Evolutionary conservation across 2,888 invertebrate species (phyloP).

Genomic region (Drosophila pullipes): DNA sequence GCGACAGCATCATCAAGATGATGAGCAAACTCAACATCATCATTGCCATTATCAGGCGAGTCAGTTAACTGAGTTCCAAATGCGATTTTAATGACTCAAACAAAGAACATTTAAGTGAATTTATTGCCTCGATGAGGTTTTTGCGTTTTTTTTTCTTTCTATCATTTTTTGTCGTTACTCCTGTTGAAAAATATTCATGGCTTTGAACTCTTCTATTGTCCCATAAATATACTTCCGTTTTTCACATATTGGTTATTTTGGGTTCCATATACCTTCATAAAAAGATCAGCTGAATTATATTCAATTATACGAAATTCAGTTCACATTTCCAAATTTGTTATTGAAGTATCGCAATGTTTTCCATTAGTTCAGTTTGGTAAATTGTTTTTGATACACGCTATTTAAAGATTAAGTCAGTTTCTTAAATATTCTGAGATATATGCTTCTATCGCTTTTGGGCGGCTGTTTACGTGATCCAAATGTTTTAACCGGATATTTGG

Average conservation of each 20-base stretch:
- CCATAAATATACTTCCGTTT: background rate
- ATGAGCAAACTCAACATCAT: conserved; percentile 36
- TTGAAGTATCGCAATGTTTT: no score
- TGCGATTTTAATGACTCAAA: conserved; percentile 79
- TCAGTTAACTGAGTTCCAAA: conserved; percentile 62
- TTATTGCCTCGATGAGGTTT: conserved; percentile 66
- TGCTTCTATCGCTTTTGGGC: no score
- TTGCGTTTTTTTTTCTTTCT: background rate
- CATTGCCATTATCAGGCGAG: conserved; percentile 46
- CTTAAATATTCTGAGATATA: no score
- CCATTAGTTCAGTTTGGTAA: no score
- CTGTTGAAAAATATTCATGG: conserved; percentile 10
- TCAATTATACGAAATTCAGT: background rate
- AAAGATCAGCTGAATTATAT: background rate
- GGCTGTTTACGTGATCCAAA: no score
- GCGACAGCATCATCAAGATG: conserved; percentile 22
- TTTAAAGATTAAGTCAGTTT: no score
- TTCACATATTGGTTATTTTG: background rate
- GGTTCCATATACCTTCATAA: no score
- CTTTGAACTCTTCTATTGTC: background rate
- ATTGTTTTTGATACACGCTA: no score
- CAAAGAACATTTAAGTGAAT: conserved; percentile 77
- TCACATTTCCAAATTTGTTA: background rate
- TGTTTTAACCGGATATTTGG: no score
- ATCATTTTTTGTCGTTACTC: conserved; percentile 1